A percentile compares a stretch with the other conserved stretches of the same genome.
Evolutionary conservation across 2,888 invertebrate genomes (phyloP).

Genomic region (Noctua comes): DNA sequence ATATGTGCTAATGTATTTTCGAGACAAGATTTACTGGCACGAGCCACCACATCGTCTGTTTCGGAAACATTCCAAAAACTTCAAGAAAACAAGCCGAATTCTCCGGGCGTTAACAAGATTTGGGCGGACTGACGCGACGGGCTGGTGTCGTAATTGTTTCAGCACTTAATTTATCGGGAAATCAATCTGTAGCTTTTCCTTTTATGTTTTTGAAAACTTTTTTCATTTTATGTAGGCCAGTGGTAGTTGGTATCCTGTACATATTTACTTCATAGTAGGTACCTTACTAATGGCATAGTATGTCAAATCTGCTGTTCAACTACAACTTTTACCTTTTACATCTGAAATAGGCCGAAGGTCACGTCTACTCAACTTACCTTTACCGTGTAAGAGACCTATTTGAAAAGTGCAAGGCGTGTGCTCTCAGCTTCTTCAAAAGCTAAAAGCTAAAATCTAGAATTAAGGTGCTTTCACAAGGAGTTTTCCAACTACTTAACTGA

Average conservation of each 20-base stretch:
- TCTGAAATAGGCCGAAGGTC: background rate
- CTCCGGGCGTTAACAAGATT: slow-evolving; percentile 22
- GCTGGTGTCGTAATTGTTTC: slow-evolving; percentile 1
- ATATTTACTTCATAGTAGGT: background rate
- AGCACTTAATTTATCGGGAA: slow-evolving; percentile 13
- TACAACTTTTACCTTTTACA: background rate
- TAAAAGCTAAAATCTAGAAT: slow-evolving; percentile 12
- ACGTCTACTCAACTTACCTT: slow-evolving; percentile 6
- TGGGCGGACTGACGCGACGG: slow-evolving; percentile 8
- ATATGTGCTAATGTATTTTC: slow-evolving; percentile 49
- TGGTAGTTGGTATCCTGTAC: background rate
- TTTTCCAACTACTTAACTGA: background rate
- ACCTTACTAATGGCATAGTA: background rate
- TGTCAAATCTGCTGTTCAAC: background rate
- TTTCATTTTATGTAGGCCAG: background rate
- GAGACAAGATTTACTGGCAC: slow-evolving; percentile 44
- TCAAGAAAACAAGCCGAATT: slow-evolving; percentile 25
- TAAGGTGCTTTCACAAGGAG: background rate
- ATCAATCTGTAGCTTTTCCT: slow-evolving; percentile 8
- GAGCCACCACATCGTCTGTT: slow-evolving; percentile 19
- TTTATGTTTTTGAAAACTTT: background rate
- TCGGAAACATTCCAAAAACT: slow-evolving; percentile 29
- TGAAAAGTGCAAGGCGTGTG: background rate
- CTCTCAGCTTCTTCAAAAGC: background rate
- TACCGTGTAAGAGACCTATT: background rate